phyloP scores from a whole-genome alignment of 2,113 vertebrate genomes.

The Oceanites oceanicus region DNA sequence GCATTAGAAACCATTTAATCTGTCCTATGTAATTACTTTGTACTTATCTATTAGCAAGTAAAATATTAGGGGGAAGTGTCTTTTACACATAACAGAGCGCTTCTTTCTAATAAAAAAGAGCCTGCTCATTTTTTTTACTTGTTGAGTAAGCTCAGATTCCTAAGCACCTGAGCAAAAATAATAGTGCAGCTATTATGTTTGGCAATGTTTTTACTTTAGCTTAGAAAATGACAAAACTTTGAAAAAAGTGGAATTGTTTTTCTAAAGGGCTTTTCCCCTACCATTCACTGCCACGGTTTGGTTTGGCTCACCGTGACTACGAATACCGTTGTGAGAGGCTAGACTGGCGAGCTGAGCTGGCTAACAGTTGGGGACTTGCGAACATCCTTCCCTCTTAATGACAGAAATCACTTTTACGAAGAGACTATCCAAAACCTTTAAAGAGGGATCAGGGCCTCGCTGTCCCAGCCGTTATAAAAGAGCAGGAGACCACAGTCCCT shows the following conservation, averaged over 20 bases:
- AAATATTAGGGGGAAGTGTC: neutral
- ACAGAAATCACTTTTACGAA: neutral
- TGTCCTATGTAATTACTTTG: neutral
- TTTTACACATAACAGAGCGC: neutral
- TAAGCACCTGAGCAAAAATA: neutral
- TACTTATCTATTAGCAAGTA: neutral
- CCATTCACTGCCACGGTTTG: neutral
- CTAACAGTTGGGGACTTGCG: neutral
- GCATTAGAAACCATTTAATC: neutral
- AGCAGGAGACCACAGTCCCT: neutral
- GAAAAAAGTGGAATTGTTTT: neutral
- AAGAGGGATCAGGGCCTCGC: neutral
- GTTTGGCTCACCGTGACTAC: neutral
- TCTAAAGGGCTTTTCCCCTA: neutral
- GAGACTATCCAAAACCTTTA: neutral
- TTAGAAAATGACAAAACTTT: neutral
- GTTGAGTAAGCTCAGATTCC: neutral
- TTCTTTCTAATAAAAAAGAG: neutral
- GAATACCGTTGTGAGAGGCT: neutral
- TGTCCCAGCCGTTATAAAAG: neutral
- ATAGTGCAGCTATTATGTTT: neutral
- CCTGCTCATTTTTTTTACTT: neutral
- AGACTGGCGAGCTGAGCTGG: neutral
- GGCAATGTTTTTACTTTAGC: neutral
- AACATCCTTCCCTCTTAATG: neutral